Evolutionary conservation across 1,140 invertebrate genomes (phyloP), one percentile per base, ranked within the genome.

Genomic region (Drosophila tropicalis): DNA sequence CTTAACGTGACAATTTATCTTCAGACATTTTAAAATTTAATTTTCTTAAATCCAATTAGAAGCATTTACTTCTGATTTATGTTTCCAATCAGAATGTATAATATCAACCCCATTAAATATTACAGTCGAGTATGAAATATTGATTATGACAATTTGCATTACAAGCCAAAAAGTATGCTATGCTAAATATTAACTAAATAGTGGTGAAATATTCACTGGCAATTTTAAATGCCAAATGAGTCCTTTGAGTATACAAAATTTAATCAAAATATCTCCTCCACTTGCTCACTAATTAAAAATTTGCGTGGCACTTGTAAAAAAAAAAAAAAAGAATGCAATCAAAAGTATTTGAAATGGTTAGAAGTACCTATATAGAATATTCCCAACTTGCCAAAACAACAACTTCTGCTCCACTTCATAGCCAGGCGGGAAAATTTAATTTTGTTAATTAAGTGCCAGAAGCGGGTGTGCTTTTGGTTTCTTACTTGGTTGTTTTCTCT

Each of bases 371-470:
- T 7, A 15, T 19, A 47, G 6, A 17, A 17, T 47, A 47, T 22
- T 22, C 44, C 44, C 44, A 29, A 22, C n/a, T 44, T 44, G 57
- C 61, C 40, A 36, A 36, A 36, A 36, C 34, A 62, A 25, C 41
- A 1, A 32, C 17, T 57, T 39, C 10, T n/a, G 9, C 34, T 15
- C 34, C 17, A 39, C 17, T 57, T 36, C 44, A 19, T 34, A 34
- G 63, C 55, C 72, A 70, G 44, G 58, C 57, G 67, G 65, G 72
- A 64, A 69, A 87, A 87, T 89, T 87, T 89, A 90, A 87, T 87
- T 87, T 89, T 74, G 80, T 87, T 87, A 87, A 87, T 87, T 84
- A 87, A 90, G 78, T 70, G 72, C 64, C 76, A 73, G 63, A 51
- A 51, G 41, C 41, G 72, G 67, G 63, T 71, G 19, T 75, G 25